Percentiles rank a stretch among this genome's conserved stretches.
These are phyloP conservation scores for Hirtodrosophila confusa DNA, from an alignment of 2,888 invertebrate species.

Conservation along the genomic window DNA sequence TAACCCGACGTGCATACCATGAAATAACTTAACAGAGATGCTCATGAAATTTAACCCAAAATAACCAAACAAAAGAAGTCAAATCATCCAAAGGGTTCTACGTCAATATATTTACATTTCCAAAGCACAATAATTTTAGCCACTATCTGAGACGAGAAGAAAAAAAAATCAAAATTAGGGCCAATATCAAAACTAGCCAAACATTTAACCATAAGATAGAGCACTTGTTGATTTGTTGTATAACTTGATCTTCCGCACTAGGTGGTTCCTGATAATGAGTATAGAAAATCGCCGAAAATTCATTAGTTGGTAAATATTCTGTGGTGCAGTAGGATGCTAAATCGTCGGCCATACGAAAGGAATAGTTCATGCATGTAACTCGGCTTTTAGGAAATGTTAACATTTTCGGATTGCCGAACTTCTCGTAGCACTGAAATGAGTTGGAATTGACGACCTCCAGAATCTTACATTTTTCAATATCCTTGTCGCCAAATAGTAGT, in stretches of 20 bases:
- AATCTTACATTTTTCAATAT: not conserved
- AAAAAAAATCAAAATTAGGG: slow-evolving; percentile 1
- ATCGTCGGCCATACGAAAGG: slow-evolving; percentile 24
- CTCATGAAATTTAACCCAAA: no score
- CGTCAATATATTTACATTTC: not conserved
- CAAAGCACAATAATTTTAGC: no score
- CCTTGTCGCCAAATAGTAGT: slow-evolving; percentile 11
- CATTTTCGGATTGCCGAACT: not conserved
- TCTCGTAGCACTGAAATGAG: slow-evolving; percentile 5
- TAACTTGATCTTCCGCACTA: not conserved
- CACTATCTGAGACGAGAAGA: slow-evolving; percentile 11
- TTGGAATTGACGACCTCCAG: slow-evolving; percentile 1
- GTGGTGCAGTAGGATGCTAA: slow-evolving; percentile 18
- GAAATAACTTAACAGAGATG: no score
- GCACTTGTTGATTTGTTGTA: not conserved
- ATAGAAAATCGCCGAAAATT: slow-evolving; percentile 21
- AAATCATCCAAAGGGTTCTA: not conserved
- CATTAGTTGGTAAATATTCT: not conserved
- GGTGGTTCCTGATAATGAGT: not conserved
- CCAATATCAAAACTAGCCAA: slow-evolving; percentile 16
- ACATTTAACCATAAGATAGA: not conserved
- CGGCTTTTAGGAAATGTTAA: not conserved
- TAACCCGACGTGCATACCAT: no score
- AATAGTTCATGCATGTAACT: slow-evolving; percentile 23
- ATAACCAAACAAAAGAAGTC: no score